These are phyloP conservation scores for Pelecanoides urinatrix DNA, from an alignment of 2,113 vertebrate genomes.

Conservation along the genomic window DNA sequence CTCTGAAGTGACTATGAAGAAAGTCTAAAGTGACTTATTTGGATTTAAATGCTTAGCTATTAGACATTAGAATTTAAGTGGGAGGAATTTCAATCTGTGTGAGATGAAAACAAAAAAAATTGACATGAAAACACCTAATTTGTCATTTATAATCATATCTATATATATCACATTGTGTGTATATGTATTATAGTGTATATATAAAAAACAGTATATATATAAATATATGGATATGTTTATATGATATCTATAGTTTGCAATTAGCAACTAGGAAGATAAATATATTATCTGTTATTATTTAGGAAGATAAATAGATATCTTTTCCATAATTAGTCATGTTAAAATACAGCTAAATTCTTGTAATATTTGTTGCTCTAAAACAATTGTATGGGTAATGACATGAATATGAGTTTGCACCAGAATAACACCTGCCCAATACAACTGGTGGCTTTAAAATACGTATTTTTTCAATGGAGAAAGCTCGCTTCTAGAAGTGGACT, in stretches of 20 bases:
- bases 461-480: neutral
- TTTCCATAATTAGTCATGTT: neutral
- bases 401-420: neutral
- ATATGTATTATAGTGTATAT: neutral
- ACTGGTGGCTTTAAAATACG: rapidly evolving
- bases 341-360: neutral
- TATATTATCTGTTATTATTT: neutral
- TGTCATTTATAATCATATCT: neutral
- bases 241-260: neutral
- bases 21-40: neutral
- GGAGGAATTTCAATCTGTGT: neutral
- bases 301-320: neutral
- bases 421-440: neutral
- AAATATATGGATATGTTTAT: neutral
- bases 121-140: rapidly evolving
- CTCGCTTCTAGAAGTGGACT: neutral
- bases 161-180: too few species aligned
- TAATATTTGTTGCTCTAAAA: neutral
- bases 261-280: neutral
- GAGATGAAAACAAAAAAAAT: neutral
- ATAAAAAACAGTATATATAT: neutral
- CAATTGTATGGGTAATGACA: neutral
- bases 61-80: neutral
- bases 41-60: neutral
- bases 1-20: neutral